A percentile compares a stretch with the other conserved stretches of the same genome.
phyloP scores from a whole-genome alignment of 2,113 vertebrate genomes.

The Melozone crissalis region DNA sequence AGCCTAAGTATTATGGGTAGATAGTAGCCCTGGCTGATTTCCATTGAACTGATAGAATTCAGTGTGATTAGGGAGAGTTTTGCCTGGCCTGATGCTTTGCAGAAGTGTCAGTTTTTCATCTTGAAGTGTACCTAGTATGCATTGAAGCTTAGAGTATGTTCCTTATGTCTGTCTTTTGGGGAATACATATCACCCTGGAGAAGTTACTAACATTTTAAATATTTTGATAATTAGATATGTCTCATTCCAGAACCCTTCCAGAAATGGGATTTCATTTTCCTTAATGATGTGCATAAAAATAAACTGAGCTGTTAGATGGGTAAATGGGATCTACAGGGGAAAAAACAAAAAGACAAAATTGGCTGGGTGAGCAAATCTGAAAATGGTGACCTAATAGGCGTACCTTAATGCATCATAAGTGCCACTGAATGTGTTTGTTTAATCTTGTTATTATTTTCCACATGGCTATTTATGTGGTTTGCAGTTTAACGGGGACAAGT shows the following conservation, averaged over 20 bases:
- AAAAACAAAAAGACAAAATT: neutral
- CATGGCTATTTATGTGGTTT: neutral
- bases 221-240: neutral
- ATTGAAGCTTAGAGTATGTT: neutral
- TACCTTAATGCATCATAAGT: neutral
- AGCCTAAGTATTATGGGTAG: neutral
- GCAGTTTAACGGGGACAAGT: neutral
- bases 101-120: conserved; percentile 1
- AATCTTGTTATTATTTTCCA: neutral
- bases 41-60: neutral
- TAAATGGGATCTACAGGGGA: neutral
- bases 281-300: neutral
- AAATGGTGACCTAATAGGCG: neutral
- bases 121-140: neutral
- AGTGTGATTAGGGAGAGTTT: neutral
- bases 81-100: neutral
- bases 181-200: neutral
- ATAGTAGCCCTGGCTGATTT: neutral
- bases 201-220: neutral
- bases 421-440: neutral
- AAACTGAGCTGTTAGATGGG: neutral
- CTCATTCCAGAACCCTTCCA: neutral
- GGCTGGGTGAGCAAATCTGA: neutral
- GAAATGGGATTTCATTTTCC: conserved; percentile 19
- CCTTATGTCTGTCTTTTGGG: neutral